Evolutionary conservation across 2,113 vertebrate species (phyloP).

Genomic region (Larimichthys crocea): DNA sequence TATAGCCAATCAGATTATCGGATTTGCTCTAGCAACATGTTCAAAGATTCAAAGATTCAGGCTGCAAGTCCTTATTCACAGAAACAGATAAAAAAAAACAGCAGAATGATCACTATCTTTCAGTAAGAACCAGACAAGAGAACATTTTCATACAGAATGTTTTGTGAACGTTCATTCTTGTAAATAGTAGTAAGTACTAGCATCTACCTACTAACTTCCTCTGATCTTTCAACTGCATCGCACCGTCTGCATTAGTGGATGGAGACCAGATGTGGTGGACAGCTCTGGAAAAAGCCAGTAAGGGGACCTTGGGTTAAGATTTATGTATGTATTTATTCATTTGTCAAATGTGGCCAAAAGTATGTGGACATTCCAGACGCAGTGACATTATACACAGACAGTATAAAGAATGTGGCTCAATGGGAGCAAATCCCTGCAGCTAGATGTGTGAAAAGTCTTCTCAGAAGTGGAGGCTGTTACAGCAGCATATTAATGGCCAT

Average conservation of each 20-base stretch:
- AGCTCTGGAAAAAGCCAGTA: background rate
- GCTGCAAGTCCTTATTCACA: background rate
- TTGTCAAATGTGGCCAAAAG: background rate
- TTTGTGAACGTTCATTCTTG: background rate
- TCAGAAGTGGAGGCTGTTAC: background rate
- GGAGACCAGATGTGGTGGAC: background rate
- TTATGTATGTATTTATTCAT: background rate
- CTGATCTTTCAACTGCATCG: background rate
- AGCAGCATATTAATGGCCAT: background rate
- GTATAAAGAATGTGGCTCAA: too few species aligned
- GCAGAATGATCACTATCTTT: background rate
- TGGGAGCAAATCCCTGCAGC: background rate
- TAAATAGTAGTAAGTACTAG: background rate
- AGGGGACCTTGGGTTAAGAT: background rate
- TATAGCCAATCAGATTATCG: conserved; percentile 54
- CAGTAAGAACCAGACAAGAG: background rate
- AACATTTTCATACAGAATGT: background rate
- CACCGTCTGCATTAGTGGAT: background rate
- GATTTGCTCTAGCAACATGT: conserved; percentile 51
- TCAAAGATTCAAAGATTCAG: conserved; percentile 37
- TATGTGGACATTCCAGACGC: background rate
- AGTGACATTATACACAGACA: too few species aligned
- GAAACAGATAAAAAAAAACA: too few species aligned
- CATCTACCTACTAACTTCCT: too few species aligned
- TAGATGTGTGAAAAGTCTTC: background rate